Percentiles rank a stretch among this genome's conserved stretches.
Conservation (phyloP, 2,888 invertebrate species). For the Agapetus fuscipes region DNA sequence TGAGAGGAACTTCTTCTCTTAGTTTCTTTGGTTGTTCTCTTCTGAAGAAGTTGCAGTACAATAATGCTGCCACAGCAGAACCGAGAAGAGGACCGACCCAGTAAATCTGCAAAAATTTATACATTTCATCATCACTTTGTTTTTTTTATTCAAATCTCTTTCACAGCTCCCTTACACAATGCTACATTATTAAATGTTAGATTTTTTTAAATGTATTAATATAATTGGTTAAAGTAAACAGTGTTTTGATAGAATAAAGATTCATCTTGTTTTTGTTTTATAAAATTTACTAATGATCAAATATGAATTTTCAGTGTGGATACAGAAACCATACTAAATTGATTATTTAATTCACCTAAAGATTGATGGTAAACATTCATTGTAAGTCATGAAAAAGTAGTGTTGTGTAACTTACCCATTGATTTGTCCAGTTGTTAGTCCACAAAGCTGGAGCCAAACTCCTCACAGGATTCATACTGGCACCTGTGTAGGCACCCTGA, state of each 20-base stretch:
- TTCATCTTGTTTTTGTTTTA: too few relatives aligned
- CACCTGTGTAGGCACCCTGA: constrained; percentile 62
- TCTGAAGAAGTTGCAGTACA: constrained; percentile 24
- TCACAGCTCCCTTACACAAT: too few relatives aligned
- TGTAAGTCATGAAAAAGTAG: too few relatives aligned
- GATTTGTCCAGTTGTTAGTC: constrained; percentile 51
- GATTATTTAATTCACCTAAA: too few relatives aligned
- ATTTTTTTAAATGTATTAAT: too few relatives aligned
- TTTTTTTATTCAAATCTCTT: neutral
- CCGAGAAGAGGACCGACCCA: constrained; percentile 54
- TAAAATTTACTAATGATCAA: too few relatives aligned
- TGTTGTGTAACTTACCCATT: constrained; percentile 58
- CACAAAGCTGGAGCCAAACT: constrained; percentile 63
- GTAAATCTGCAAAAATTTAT: constrained; percentile 39
- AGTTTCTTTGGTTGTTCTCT: constrained; percentile 6
- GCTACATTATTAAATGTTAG: too few relatives aligned
- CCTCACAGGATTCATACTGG: constrained; percentile 64
- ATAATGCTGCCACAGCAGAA: constrained; percentile 27
- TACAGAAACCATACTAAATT: too few relatives aligned
- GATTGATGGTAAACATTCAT: too few relatives aligned
- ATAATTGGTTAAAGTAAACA: too few relatives aligned
- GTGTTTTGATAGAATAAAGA: too few relatives aligned
- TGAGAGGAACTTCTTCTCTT: neutral
- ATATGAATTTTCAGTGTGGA: too few relatives aligned
- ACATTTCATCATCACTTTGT: neutral